phyloP scores from a whole-genome alignment of 2,888 invertebrate genomes.

The Sussaba pulchella region DNA sequence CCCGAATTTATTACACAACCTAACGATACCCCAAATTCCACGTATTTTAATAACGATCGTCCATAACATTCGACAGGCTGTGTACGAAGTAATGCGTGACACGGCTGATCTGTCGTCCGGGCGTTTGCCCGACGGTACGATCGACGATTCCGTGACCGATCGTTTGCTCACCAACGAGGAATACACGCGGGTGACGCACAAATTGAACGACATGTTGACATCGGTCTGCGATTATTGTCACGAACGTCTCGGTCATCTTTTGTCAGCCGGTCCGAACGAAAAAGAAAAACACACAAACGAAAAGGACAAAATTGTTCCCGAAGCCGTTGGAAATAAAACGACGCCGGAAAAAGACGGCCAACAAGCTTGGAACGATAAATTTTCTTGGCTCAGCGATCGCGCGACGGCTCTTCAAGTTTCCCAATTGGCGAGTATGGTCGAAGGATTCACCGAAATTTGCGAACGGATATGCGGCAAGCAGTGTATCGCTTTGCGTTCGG shows the following conservation, averaged over 20 bases:
- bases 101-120: conserved; percentile 89
- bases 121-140: conserved; percentile 75
- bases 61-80: no score
- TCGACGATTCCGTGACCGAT: conserved; percentile 84
- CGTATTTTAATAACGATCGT: no score
- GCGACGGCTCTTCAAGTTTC: conserved; percentile 92
- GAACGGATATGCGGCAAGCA: conserved; percentile 90
- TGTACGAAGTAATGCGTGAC: conserved; percentile 91
- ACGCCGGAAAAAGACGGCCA: conserved; percentile 74
- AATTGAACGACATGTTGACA: conserved; percentile 91
- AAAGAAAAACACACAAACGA: conserved; percentile 83
- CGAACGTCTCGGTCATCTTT: conserved; percentile 95
- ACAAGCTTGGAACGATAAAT: conserved; percentile 80
- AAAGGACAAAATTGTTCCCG: conserved; percentile 76
- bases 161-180: conserved; percentile 90
- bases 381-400: conserved; percentile 87
- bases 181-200: conserved; percentile 88
- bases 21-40: no score
- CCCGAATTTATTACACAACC: no score
- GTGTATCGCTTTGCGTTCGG: conserved; percentile 92
- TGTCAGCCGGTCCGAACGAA: conserved; percentile 91
- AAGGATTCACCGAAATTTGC: conserved; percentile 91
- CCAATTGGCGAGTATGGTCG: conserved; percentile 91
- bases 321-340: conserved; percentile 69
- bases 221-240: conserved; percentile 97